Percentiles rank a stretch among this genome's conserved stretches.
Evolutionary conservation across 2,113 vertebrate genomes (phyloP).

Genomic region (Cryptomyrus ogoouensis): DNA sequence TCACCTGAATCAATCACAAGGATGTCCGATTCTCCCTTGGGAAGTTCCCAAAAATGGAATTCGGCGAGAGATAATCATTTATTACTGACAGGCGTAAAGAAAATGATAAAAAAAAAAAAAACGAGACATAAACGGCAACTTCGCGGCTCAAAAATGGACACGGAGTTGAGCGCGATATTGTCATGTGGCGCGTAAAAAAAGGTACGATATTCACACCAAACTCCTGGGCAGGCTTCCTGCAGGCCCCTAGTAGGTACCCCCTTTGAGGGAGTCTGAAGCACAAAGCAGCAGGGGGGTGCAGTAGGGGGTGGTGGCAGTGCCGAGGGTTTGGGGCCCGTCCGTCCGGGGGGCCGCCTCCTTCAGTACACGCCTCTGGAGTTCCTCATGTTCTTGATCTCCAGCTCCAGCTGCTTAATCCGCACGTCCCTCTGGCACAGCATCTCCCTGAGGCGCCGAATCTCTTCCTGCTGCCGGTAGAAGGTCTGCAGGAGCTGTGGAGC

Average conservation of each 20-base stretch:
- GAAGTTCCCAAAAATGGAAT: conserved; percentile 24
- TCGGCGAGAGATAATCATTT: conserved; percentile 19
- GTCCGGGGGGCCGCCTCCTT: conserved; percentile 27
- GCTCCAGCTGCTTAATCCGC: conserved; percentile 76
- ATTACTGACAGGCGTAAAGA: conserved; percentile 30
- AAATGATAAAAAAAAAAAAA: conserved; percentile 23
- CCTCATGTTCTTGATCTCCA: conserved; percentile 78
- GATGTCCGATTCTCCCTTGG: conserved; percentile 21
- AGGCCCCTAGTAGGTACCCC: not conserved
- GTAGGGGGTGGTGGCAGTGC: not conserved
- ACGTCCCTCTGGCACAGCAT: conserved; percentile 75
- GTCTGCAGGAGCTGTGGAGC: conserved; percentile 74
- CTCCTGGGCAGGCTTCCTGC: not conserved
- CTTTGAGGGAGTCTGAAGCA: not conserved
- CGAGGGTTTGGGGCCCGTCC: not conserved
- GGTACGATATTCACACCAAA: not conserved
- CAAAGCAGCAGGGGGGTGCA: not conserved
- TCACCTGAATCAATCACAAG: conserved; percentile 34
- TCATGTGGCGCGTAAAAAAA: not conserved
- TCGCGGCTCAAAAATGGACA: conserved; percentile 32
- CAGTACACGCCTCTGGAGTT: conserved; percentile 49
- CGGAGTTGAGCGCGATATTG: not conserved
- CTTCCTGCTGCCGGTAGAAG: conserved; percentile 88
- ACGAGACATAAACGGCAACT: conserved; percentile 34
- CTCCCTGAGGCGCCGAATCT: conserved; percentile 79